These are phyloP conservation scores for Drosophila miranda DNA, from an alignment of 1,140 invertebrate species.

Conservation along the genomic window DNA sequence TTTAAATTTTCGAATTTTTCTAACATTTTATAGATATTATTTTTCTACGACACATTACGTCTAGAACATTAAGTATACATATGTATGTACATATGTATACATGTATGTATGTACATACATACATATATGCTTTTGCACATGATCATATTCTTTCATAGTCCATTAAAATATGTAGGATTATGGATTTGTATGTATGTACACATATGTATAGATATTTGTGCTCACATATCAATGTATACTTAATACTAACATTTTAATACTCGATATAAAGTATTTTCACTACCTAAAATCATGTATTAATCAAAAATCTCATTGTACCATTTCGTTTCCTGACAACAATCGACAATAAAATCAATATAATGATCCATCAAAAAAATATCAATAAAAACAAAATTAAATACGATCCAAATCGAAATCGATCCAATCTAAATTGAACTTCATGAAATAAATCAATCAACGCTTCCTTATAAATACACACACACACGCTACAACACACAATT, in stretches of 20 bases:
- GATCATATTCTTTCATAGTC: no score
- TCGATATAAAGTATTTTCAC: constrained; percentile 56
- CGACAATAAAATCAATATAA: constrained; percentile 62
- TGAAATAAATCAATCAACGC: constrained; percentile 26
- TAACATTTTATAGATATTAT: no score
- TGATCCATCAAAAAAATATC: constrained; percentile 47
- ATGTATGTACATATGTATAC: neutral
- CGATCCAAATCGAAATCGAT: constrained; percentile 46
- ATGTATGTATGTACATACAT: no score
- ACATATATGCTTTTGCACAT: no score
- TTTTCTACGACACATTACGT: no score
- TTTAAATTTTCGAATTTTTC: no score
- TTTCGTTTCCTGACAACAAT: constrained; percentile 73
- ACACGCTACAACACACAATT: constrained; percentile 38
- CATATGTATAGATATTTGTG: constrained; percentile 3
- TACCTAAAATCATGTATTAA: constrained; percentile 67
- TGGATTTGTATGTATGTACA: constrained; percentile 4
- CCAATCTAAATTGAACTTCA: constrained; percentile 19
- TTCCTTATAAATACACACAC: constrained; percentile 36
- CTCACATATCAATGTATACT: constrained; percentile 24
- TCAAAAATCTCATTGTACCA: constrained; percentile 74
- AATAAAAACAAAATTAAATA: constrained; percentile 52
- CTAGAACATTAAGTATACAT: constrained; percentile 9
- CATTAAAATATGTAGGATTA: no score
- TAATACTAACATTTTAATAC: constrained; percentile 65